A percentile compares a stretch with the other conserved stretches of the same genome.
phyloP scores from a whole-genome alignment of 2,888 invertebrate genomes.

The Sinotaia quadrata region DNA sequence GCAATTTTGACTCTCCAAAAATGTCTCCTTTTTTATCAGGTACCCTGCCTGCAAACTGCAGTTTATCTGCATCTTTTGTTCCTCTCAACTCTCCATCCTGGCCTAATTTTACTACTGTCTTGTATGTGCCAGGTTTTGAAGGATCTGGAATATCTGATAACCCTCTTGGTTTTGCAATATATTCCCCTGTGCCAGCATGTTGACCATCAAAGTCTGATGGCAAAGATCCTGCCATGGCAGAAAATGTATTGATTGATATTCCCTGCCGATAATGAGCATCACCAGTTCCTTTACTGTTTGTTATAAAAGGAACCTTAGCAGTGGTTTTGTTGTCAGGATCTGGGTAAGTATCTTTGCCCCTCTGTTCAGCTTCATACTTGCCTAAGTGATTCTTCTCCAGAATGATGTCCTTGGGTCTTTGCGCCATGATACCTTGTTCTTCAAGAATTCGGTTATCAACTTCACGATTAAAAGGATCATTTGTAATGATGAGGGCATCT shows the following conservation, averaged over 20 bases:
- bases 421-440: constrained; percentile 53
- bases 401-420: constrained; percentile 45
- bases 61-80: not conserved
- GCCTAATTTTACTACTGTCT: constrained; percentile 22
- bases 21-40: no score
- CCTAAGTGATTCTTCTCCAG: constrained; percentile 46
- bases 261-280: not conserved
- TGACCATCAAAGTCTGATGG: not conserved
- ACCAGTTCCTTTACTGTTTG: not conserved
- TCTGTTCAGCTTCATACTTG: constrained; percentile 60
- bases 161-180: constrained; percentile 7
- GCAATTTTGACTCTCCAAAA: no score
- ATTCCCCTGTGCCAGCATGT: not conserved
- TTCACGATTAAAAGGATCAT: constrained; percentile 49
- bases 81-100: constrained; percentile 2
- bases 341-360: constrained; percentile 47
- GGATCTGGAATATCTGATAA: constrained; percentile 21
- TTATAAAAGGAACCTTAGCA: not conserved
- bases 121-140: constrained; percentile 15
- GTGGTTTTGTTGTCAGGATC: constrained; percentile 1
- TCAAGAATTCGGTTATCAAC: constrained; percentile 62
- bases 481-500: constrained; percentile 50
- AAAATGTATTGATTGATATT: not conserved
- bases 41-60: not conserved
- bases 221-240: not conserved